Evolutionary conservation across 1,140 invertebrate genomes (phyloP).

Genomic region (Paralvinella palmiformis): DNA sequence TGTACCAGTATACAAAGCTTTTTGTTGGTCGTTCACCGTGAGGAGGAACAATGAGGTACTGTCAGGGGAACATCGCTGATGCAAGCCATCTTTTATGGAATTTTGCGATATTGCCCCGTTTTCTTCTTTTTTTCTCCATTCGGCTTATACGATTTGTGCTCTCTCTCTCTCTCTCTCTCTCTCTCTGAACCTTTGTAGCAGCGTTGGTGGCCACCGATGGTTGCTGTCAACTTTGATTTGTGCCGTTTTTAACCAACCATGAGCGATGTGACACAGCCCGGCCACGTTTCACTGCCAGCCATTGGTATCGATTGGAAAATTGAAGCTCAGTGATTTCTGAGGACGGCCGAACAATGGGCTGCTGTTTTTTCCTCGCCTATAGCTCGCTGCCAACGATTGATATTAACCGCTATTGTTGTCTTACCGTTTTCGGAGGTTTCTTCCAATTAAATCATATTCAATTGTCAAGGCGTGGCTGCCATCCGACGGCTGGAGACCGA

Average conservation of each 20-base stretch:
- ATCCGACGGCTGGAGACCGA: not conserved
- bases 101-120: too few relatives aligned
- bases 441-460: slow-evolving; percentile 1
- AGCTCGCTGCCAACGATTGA: not conserved
- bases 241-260: too few relatives aligned
- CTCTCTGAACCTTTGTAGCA: too few relatives aligned
- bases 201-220: not conserved
- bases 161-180: too few relatives aligned
- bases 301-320: slow-evolving; percentile 1
- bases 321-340: not conserved
- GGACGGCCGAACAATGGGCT: not conserved
- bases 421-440: not conserved
- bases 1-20: too few relatives aligned
- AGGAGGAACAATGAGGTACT: too few relatives aligned
- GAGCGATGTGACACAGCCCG: not conserved
- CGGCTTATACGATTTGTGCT: too few relatives aligned
- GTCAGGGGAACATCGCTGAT: too few relatives aligned
- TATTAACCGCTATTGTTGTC: slow-evolving; percentile 6
- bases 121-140: too few relatives aligned
- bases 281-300: not conserved
- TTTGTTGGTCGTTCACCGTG: too few relatives aligned
- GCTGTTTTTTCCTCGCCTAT: not conserved
- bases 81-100: too few relatives aligned
- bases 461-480: not conserved
- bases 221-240: not conserved